Percentiles rank a stretch among this genome's conserved stretches.
Conservation (phyloP, 2,113 vertebrate genomes). For the Ceratotherium simum region DNA sequence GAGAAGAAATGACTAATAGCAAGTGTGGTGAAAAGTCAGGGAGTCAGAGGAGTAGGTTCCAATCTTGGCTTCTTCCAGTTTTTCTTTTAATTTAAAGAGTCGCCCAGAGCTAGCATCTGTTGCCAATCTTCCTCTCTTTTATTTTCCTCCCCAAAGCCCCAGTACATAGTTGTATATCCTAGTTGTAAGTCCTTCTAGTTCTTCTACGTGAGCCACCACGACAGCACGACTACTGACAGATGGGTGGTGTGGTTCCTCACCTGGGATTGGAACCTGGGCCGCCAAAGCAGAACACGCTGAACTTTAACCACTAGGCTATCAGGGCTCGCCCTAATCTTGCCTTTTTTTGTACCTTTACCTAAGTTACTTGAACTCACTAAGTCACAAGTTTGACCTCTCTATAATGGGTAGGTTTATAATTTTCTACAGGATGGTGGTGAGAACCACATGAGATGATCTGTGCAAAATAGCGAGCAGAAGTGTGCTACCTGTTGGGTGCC, state of each 20-base stretch:
- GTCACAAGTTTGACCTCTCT: neutral
- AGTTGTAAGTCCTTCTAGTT: too few species aligned
- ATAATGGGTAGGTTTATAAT: neutral
- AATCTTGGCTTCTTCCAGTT: neutral
- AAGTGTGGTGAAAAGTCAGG: neutral
- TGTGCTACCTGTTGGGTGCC: rapidly evolving
- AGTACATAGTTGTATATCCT: too few species aligned
- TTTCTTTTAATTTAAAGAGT: too few species aligned
- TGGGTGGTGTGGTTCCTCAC: too few species aligned
- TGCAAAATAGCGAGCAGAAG: neutral
- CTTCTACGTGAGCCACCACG: too few species aligned
- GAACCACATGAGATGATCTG: neutral
- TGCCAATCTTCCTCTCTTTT: too few species aligned
- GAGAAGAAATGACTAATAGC: neutral
- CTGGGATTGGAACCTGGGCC: too few species aligned
- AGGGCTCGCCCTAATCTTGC: neutral
- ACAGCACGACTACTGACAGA: too few species aligned
- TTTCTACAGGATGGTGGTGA: neutral
- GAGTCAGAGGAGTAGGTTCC: neutral
- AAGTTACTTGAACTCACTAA: neutral
- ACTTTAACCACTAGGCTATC: too few species aligned
- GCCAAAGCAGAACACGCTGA: too few species aligned
- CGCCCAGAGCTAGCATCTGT: too few species aligned
- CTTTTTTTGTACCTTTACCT: neutral
- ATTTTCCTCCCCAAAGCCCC: too few species aligned